Evolutionary conservation across 2,113 vertebrate genomes (phyloP).

Genomic region (Anolis sagrei): DNA sequence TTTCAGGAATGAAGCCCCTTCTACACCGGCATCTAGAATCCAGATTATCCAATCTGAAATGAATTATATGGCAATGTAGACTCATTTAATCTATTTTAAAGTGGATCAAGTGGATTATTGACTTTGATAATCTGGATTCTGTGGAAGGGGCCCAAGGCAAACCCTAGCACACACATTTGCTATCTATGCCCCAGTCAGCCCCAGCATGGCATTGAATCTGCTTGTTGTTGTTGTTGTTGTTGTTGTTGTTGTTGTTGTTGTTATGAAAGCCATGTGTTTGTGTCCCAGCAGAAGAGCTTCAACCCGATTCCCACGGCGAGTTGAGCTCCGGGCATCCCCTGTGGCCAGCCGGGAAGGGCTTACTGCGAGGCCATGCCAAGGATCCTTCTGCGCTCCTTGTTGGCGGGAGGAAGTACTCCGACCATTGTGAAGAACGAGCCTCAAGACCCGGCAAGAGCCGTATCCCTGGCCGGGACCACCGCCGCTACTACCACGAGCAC

Average conservation of each 20-base stretch:
- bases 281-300: constrained; percentile 5
- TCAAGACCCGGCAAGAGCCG: constrained; percentile 86
- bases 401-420: constrained; percentile 74
- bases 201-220: too few species aligned
- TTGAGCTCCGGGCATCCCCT: not conserved
- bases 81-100: too few species aligned
- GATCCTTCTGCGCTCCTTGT: constrained; percentile 46
- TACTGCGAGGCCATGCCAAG: constrained; percentile 46
- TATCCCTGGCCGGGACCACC: constrained; percentile 88
- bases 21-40: too few species aligned
- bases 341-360: not conserved
- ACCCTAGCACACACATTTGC: too few species aligned
- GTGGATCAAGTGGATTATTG: too few species aligned
- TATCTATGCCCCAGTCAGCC: too few species aligned
- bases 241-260: not conserved
- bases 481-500: constrained; percentile 94
- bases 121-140: too few species aligned
- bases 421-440: constrained; percentile 80
- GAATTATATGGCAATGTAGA: too few species aligned
- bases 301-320: not conserved
- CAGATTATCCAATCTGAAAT: too few species aligned
- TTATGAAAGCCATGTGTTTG: not conserved
- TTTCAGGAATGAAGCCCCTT: too few species aligned
- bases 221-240: not conserved
- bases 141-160: too few species aligned